Evolutionary conservation across 2,113 vertebrate species (phyloP).

Genomic region (Clarias gariepinus): DNA sequence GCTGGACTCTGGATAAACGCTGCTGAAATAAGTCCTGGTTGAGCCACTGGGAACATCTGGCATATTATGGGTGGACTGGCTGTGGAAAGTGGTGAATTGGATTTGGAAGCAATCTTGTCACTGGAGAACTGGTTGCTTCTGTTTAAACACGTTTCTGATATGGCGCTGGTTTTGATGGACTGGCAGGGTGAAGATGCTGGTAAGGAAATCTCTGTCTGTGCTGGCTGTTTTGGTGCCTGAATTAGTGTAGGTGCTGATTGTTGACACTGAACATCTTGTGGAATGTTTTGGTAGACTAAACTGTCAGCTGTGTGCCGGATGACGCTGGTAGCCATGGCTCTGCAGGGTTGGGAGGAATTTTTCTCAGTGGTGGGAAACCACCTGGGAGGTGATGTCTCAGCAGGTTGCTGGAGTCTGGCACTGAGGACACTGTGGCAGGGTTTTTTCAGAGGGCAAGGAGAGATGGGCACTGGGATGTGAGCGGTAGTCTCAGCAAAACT

Average conservation of each 20-base stretch:
- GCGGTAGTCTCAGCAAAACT: conserved; percentile 78
- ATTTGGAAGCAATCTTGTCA: conserved; percentile 45
- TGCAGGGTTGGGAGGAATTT: conserved; percentile 65
- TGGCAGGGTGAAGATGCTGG: conserved; percentile 34
- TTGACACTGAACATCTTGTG: conserved; percentile 58
- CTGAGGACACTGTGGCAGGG: conserved; percentile 63
- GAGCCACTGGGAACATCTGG: conserved; percentile 90
- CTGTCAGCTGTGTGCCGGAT: conserved; percentile 86
- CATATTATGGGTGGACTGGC: conserved; percentile 85
- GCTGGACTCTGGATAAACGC: conserved; percentile 82
- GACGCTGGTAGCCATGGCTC: conserved; percentile 85
- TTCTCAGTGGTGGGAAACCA: conserved; percentile 50
- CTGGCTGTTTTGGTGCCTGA: conserved; percentile 46
- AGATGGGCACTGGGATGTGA: conserved; percentile 58
- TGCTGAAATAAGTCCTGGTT: conserved; percentile 81
- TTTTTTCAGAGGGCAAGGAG: conserved; percentile 67
- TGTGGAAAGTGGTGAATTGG: conserved; percentile 70
- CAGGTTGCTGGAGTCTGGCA: conserved; percentile 55
- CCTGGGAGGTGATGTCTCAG: conserved; percentile 46
- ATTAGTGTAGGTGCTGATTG: conserved; percentile 47
- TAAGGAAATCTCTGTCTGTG: conserved; percentile 46
- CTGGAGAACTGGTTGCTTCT: conserved; percentile 37
- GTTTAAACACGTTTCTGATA: conserved; percentile 50
- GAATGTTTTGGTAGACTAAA: conserved; percentile 71
- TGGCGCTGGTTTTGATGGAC: conserved; percentile 61